A percentile compares a stretch with the other conserved stretches of the same genome.
phyloP scores from a whole-genome alignment of 2,797 vertebrate species.

The Chloroceryle inda region DNA sequence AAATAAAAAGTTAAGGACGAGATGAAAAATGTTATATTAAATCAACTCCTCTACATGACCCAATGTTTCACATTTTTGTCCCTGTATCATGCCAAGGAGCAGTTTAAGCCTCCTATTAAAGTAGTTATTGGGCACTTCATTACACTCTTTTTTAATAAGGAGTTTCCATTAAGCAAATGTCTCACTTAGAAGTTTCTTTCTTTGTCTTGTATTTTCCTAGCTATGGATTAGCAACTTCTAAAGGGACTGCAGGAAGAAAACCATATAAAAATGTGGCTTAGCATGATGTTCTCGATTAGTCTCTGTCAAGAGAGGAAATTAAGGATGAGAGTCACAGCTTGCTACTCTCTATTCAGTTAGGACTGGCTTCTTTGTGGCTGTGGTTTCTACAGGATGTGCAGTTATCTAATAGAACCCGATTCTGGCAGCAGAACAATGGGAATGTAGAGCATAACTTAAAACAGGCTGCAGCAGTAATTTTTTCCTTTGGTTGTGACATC shows the following conservation, averaged over 20 bases:
- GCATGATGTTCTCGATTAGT: background rate
- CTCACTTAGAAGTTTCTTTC: background rate
- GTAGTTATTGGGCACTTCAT: background rate
- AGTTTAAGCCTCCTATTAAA: background rate
- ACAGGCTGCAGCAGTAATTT: background rate
- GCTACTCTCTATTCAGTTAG: slow-evolving; percentile 35
- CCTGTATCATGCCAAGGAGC: background rate
- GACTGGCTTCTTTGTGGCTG: background rate
- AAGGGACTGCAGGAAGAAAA: background rate
- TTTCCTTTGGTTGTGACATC: background rate
- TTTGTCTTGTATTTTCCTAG: background rate
- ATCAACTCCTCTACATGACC: background rate
- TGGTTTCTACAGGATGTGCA: background rate
- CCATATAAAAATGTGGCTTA: background rate
- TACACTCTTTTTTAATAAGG: background rate
- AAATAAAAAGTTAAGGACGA: background rate
- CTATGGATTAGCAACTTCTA: background rate
- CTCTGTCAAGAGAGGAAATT: slow-evolving; percentile 25
- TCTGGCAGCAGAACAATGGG: slow-evolving; percentile 24
- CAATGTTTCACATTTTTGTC: background rate
- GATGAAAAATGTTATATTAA: background rate
- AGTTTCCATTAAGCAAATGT: background rate
- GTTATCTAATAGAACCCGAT: background rate
- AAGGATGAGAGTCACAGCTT: slow-evolving; percentile 28
- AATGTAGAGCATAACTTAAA: slow-evolving; percentile 21